Percentiles rank a stretch among this genome's conserved stretches.
These are phyloP conservation scores for Tragelaphus scriptus DNA, from an alignment of 2,113 vertebrate genomes.

Conservation along the genomic window DNA sequence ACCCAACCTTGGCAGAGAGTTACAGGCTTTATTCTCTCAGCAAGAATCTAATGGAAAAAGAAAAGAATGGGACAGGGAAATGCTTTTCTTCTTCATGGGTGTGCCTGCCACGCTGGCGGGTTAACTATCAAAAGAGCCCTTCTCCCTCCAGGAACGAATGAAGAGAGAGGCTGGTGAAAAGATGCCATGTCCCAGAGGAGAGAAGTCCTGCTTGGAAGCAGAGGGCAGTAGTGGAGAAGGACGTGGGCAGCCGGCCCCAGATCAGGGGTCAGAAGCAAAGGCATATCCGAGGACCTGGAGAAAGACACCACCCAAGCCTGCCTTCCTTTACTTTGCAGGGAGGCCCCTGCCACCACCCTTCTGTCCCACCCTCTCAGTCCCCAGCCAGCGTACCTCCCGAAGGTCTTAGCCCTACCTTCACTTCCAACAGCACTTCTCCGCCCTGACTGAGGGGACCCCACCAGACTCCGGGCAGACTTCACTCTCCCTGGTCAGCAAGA, in stretches of 20 bases:
- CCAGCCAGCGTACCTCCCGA: not conserved
- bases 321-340: not conserved
- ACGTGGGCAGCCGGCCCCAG: not conserved
- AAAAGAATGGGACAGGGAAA: not conserved
- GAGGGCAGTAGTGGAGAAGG: not conserved
- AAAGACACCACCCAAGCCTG: not conserved
- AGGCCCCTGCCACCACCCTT: not conserved
- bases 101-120: rapidly evolving
- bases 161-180: not conserved
- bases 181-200: not conserved
- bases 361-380: not conserved
- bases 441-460: not conserved
- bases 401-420: not conserved
- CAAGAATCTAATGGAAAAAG: not conserved
- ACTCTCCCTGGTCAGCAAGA: not conserved
- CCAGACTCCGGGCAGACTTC: no score
- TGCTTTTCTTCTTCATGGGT: not conserved
- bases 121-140: not conserved
- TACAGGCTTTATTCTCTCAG: not conserved
- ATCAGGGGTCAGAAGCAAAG: not conserved
- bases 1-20: not conserved
- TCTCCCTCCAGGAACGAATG: not conserved
- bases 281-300: not conserved
- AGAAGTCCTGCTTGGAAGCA: not conserved
- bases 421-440: not conserved